These are phyloP conservation scores for Diloba caeruleocephala DNA, from an alignment of 2,888 invertebrate species.

Conservation along the genomic window DNA sequence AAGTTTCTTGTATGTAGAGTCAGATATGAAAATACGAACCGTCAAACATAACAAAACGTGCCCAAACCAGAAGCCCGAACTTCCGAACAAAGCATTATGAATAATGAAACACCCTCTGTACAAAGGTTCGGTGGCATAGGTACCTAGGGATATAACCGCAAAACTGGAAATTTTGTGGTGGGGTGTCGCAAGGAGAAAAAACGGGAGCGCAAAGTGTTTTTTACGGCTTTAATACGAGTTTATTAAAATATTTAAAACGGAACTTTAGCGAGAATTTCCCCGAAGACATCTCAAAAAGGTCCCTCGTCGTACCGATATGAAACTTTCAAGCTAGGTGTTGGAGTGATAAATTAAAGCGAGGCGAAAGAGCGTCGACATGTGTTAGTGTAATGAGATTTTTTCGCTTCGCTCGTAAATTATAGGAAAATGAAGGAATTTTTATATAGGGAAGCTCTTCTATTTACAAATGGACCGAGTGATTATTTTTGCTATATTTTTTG, in stretches of 20 bases:
- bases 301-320: slow-evolving; percentile 72
- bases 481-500: too few relatives aligned
- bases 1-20: slow-evolving; percentile 33
- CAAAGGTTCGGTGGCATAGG: slow-evolving; percentile 62
- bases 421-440: slow-evolving; percentile 36
- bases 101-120: slow-evolving; percentile 84
- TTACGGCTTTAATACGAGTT: slow-evolving; percentile 87
- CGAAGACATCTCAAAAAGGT: slow-evolving; percentile 80
- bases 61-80: slow-evolving; percentile 74
- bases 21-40: slow-evolving; percentile 63
- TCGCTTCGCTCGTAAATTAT: slow-evolving; percentile 54
- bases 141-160: slow-evolving; percentile 59
- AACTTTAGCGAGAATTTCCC: slow-evolving; percentile 87
- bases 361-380: slow-evolving; percentile 68
- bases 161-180: slow-evolving; percentile 67
- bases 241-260: slow-evolving; percentile 88
- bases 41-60: slow-evolving; percentile 79
- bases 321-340: slow-evolving; percentile 75
- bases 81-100: slow-evolving; percentile 85
- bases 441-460: not conserved
- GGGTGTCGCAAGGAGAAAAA: slow-evolving; percentile 77
- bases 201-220: slow-evolving; percentile 85
- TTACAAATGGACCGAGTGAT: too few relatives aligned
- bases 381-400: slow-evolving; percentile 68
- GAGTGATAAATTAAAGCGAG: slow-evolving; percentile 84